These are phyloP conservation scores for Eupsittula cactorum DNA, from an alignment of 2,113 vertebrate species.

Conservation along the genomic window DNA sequence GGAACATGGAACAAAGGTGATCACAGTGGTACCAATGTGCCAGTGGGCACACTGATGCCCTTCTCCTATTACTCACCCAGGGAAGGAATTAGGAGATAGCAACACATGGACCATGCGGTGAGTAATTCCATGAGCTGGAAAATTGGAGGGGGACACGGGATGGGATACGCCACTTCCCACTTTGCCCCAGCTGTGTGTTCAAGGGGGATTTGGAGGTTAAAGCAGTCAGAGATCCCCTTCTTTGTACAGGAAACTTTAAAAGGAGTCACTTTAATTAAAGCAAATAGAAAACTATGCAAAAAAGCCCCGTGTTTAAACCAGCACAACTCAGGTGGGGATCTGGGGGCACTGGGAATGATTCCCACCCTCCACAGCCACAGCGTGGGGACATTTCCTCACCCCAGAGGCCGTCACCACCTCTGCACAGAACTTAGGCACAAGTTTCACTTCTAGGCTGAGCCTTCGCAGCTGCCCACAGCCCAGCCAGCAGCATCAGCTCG, in stretches of 20 bases:
- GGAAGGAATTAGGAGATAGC: slow-evolving; percentile 16
- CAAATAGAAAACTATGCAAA: not conserved
- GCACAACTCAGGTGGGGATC: not conserved
- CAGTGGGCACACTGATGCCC: not conserved
- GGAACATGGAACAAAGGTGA: not conserved
- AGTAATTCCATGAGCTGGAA: not conserved
- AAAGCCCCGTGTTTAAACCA: not conserved
- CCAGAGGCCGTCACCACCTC: not conserved
- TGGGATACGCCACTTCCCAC: not conserved
- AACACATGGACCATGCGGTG: not conserved
- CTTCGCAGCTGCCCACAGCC: not conserved
- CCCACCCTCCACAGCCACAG: not conserved
- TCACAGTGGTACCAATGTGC: not conserved
- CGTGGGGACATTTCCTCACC: not conserved
- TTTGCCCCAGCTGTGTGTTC: not conserved
- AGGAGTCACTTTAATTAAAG: not conserved
- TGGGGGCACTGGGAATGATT: not conserved
- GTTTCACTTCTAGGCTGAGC: not conserved
- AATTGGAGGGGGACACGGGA: not conserved
- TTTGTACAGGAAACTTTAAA: not conserved
- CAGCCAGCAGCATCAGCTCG: not conserved
- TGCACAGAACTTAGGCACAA: not conserved
- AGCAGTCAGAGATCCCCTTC: not conserved
- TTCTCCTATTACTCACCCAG: not conserved
- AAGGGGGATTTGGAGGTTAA: not conserved